Evolutionary conservation across 2,888 invertebrate genomes (phyloP).

Genomic region (Caenorhabditis panamensis): DNA sequence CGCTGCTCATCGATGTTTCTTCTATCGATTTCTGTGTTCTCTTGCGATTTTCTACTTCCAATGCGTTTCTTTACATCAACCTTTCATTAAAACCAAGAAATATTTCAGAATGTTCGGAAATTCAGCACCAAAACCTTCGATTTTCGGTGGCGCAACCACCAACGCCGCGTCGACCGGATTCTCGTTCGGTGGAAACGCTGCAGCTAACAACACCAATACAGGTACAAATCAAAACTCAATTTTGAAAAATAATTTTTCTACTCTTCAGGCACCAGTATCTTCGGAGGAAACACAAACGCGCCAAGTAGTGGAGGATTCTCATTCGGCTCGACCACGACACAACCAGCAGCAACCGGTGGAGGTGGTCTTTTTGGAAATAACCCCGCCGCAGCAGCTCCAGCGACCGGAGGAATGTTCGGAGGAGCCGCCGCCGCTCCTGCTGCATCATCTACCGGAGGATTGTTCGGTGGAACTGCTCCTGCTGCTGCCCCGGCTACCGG

Average conservation of each 20-base stretch:
- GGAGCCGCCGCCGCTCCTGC: slow-evolving; percentile 13
- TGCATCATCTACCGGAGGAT: slow-evolving; percentile 5
- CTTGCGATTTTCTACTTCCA: neutral
- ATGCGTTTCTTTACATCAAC: no score
- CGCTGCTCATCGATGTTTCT: neutral
- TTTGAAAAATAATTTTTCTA: neutral
- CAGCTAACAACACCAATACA: slow-evolving; percentile 11
- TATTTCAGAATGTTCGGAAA: slow-evolving; percentile 52
- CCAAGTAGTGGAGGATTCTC: slow-evolving; percentile 5
- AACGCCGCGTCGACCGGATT: slow-evolving; percentile 50
- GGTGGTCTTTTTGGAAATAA: slow-evolving; percentile 22
- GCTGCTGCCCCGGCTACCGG: slow-evolving; percentile 1
- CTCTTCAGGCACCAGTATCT: slow-evolving; percentile 21
- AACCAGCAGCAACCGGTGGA: neutral
- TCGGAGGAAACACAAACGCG: slow-evolving; percentile 21
- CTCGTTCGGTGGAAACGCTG: slow-evolving; percentile 32
- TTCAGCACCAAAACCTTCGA: slow-evolving; percentile 22
- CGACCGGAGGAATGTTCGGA: slow-evolving; percentile 3
- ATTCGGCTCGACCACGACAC: neutral
- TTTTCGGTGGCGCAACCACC: slow-evolving; percentile 35
- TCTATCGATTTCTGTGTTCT: neutral
- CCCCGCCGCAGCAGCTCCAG: neutral
- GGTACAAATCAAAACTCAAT: slow-evolving; percentile 2
- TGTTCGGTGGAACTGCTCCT: slow-evolving; percentile 9
- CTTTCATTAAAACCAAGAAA: no score